phyloP scores from a whole-genome alignment of 1,140 invertebrate species.

The Atta texana region DNA sequence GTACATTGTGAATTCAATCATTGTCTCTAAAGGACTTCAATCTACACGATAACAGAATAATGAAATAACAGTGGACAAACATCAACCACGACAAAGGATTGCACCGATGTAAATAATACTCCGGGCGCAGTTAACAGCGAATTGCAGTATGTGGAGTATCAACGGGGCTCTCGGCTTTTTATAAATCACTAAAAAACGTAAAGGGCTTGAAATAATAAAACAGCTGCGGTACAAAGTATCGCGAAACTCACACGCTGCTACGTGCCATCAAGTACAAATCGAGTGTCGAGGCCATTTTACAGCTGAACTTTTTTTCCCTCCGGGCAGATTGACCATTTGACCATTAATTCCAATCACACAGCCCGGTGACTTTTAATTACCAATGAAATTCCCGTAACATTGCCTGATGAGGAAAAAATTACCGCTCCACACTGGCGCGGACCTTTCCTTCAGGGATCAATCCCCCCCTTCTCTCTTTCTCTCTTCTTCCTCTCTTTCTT shows the following conservation, averaged over 20 bases:
- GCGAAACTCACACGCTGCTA: constrained; percentile 14
- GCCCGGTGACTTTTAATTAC: constrained; percentile 85
- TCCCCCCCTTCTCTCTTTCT: constrained; percentile 3
- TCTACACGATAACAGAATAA: constrained; percentile 12
- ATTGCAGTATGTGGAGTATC: neutral
- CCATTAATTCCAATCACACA: constrained; percentile 86
- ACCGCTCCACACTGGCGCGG: constrained; percentile 67
- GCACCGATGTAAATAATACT: constrained; percentile 22
- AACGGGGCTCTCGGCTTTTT: constrained; percentile 13
- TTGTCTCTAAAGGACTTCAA: neutral
- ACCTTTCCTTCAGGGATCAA: constrained; percentile 66
- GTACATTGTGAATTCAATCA: constrained; percentile 11
- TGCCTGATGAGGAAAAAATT: constrained; percentile 84
- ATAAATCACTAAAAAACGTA: constrained; percentile 12
- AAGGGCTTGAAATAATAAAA: constrained; percentile 46
- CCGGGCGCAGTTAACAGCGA: neutral
- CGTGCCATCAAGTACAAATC: constrained; percentile 36
- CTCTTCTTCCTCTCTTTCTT: neutral
- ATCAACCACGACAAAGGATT: constrained; percentile 14
- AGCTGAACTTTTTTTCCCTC: constrained; percentile 77
- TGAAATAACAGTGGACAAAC: constrained; percentile 34
- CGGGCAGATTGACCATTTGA: constrained; percentile 84
- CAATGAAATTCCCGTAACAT: constrained; percentile 83
- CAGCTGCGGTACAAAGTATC: constrained; percentile 27
- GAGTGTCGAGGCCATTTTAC: constrained; percentile 65